Evolutionary conservation across 2,113 vertebrate species (phyloP).

Genomic region (Gracilinanus agilis): DNA sequence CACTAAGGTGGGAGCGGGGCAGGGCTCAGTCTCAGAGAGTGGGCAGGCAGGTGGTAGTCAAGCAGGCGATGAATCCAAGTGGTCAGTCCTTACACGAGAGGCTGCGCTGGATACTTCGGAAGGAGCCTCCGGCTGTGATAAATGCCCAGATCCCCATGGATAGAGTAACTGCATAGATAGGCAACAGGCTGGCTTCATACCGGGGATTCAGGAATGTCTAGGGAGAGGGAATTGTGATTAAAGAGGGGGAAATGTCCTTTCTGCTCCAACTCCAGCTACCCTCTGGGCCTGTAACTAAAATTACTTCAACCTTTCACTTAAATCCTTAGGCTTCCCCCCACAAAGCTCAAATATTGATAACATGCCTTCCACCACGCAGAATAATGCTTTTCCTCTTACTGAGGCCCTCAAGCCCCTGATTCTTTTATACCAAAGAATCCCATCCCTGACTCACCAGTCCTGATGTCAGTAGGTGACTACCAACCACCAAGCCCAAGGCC

Average conservation of each 20-base stretch:
- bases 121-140: constrained; percentile 84
- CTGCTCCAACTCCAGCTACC: background rate
- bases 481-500: constrained; percentile 83
- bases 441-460: constrained; percentile 86
- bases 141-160: constrained; percentile 87
- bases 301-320: constrained; percentile 2
- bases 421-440: background rate
- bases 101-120: constrained; percentile 84
- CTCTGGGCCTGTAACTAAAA: constrained; percentile 29
- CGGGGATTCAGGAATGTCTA: constrained; percentile 88
- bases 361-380: background rate
- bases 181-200: constrained; percentile 85
- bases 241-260: constrained; percentile 9
- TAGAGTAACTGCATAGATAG: constrained; percentile 84
- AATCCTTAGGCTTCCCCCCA: constrained; percentile 12
- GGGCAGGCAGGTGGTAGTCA: constrained; percentile 72
- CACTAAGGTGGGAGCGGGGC: constrained; percentile 68
- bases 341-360: background rate
- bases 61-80: constrained; percentile 74
- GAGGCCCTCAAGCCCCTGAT: background rate
- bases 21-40: constrained; percentile 76
- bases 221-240: background rate
- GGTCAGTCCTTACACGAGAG: constrained; percentile 85
- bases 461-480: constrained; percentile 83
- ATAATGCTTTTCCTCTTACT: constrained; percentile 47